Evolutionary conservation across 2,888 invertebrate species (phyloP).

Genomic region (Sminthurinus aureus): DNA sequence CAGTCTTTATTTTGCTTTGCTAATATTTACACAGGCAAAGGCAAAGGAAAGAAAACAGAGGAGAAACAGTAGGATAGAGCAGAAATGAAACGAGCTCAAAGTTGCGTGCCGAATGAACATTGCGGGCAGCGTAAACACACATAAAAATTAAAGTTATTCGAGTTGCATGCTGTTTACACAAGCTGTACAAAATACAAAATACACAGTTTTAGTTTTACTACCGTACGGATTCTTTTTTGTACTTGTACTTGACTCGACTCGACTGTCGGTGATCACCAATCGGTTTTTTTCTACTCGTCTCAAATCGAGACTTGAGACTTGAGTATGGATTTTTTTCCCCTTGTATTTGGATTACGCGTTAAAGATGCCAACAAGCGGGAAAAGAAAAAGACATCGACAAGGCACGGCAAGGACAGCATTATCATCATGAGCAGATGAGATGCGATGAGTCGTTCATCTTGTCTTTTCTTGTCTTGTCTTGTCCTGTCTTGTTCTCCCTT

Average conservation of each 20-base stretch:
- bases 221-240: not conserved
- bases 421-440: not conserved
- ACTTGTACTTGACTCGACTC: not conserved
- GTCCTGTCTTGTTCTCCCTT: not conserved
- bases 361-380: too few species aligned
- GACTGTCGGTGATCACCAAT: not conserved
- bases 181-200: not conserved
- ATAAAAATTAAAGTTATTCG: not conserved
- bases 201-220: not conserved
- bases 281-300: not conserved
- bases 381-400: too few species aligned
- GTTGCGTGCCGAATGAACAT: constrained; percentile 31
- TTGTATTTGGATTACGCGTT: too few species aligned
- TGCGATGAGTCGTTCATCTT: too few species aligned
- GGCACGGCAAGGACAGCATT: too few species aligned
- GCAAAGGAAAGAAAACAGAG: too few species aligned
- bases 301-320: not conserved
- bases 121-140: constrained; percentile 8
- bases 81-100: not conserved
- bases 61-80: not conserved
- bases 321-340: too few species aligned
- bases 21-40: too few species aligned
- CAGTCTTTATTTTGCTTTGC: too few species aligned
- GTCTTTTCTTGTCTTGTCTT: not conserved
- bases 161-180: constrained; percentile 20